phyloP scores from a whole-genome alignment of 1,140 invertebrate species.

The Pogonomyrmex barbatus region DNA sequence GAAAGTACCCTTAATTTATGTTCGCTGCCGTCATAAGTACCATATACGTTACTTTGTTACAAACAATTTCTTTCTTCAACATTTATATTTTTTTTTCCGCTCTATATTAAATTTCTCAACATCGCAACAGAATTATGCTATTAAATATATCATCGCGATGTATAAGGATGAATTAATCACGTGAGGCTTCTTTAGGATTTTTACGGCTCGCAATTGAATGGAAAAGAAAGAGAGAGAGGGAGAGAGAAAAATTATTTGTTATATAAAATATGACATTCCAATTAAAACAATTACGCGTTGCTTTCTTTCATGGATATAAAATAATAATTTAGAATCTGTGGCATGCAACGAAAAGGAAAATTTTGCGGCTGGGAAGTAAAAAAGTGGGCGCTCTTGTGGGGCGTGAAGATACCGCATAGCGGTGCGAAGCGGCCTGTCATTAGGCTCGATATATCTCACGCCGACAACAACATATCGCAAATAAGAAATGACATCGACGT shows the following conservation, averaged over 20 bases:
- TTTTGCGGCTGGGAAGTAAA: constrained; percentile 42
- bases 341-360: constrained; percentile 46
- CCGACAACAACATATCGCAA: constrained; percentile 74
- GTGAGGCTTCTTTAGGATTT: background rate
- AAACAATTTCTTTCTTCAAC: background rate
- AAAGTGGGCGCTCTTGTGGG: background rate
- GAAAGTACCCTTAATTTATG: constrained; percentile 59
- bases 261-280: background rate
- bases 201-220: background rate
- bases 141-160: background rate
- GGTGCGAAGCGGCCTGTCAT: constrained; percentile 71
- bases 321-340: constrained; percentile 2
- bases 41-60: constrained; percentile 35
- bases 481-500: constrained; percentile 77
- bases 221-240: background rate
- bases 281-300: constrained; percentile 27
- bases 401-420: constrained; percentile 62
- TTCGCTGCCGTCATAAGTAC: constrained; percentile 20
- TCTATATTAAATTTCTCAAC: constrained; percentile 4
- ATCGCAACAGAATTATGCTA: background rate
- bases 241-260: background rate
- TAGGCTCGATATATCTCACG: constrained; percentile 77
- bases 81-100: background rate
- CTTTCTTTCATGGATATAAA: background rate
- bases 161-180: background rate